Conservation (phyloP, 2,888 invertebrate genomes). For the Neoaliturus tenellus region DNA sequence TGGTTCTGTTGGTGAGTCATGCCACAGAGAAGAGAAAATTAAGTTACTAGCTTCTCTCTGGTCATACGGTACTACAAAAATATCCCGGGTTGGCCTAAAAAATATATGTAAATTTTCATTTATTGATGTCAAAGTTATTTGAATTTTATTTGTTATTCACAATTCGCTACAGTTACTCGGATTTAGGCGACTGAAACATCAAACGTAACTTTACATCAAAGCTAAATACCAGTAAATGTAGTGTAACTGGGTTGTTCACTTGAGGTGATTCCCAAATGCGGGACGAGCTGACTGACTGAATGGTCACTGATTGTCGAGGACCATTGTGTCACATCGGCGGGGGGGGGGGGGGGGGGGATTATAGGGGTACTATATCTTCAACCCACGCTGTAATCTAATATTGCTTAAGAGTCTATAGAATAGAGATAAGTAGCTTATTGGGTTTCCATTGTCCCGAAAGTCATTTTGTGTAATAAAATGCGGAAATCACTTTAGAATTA, state of each 20-base stretch:
- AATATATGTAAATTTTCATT: too few species aligned
- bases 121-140: too few species aligned
- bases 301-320: slow-evolving; percentile 6
- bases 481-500: too few species aligned
- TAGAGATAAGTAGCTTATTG: slow-evolving; percentile 5
- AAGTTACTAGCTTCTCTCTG: too few species aligned
- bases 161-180: too few species aligned
- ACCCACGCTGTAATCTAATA: not conserved
- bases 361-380: not conserved
- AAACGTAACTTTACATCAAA: too few species aligned
- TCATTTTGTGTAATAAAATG: not conserved
- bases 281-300: not conserved
- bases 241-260: not conserved
- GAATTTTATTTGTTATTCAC: too few species aligned
- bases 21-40: too few species aligned
- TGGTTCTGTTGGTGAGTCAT: too few species aligned
- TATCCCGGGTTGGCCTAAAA: too few species aligned
- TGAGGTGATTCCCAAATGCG: not conserved
- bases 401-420: not conserved
- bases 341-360: not conserved
- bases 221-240: not conserved
- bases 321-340: not conserved
- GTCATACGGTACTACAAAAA: too few species aligned
- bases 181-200: too few species aligned
- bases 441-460: not conserved